Evolutionary conservation across 2,797 vertebrate species (phyloP).

Genomic region (Brachyrhaphis roseni): DNA sequence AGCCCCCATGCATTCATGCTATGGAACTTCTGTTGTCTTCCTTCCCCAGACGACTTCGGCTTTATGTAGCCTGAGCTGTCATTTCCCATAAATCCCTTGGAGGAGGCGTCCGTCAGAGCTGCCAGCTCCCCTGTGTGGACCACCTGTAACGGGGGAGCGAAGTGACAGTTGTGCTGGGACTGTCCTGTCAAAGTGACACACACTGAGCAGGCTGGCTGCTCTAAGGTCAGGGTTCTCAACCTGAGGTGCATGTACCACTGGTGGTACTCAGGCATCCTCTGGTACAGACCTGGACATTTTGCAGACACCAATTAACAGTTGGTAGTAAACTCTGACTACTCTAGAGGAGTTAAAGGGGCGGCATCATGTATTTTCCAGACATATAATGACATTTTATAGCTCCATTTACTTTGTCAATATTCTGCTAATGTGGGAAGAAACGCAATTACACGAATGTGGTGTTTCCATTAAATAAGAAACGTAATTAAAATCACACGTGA

Average conservation of each 20-base stretch:
- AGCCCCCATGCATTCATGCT: constrained; percentile 40
- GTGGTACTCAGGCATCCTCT: neutral
- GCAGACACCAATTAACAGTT: neutral
- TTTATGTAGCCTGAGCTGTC: constrained; percentile 85
- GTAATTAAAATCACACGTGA: too few species aligned
- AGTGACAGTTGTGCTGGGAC: constrained; percentile 71
- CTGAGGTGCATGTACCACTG: neutral
- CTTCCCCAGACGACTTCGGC: constrained; percentile 58
- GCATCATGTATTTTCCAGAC: neutral
- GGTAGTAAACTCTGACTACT: too few species aligned
- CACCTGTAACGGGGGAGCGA: constrained; percentile 73
- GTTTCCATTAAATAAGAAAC: too few species aligned
- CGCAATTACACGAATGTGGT: too few species aligned
- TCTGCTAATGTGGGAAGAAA: too few species aligned
- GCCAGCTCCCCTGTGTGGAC: constrained; percentile 79
- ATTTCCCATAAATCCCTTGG: constrained; percentile 83
- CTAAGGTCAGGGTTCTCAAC: constrained; percentile 15
- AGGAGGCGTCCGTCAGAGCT: constrained; percentile 81
- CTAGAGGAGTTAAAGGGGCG: neutral
- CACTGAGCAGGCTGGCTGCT: constrained; percentile 21
- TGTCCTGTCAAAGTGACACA: constrained; percentile 61
- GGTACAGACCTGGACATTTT: neutral
- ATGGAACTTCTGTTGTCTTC: constrained; percentile 58
- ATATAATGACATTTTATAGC: too few species aligned
- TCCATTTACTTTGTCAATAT: too few species aligned